phyloP scores from a whole-genome alignment of 2,888 invertebrate species.

The Synanthedon formicaeformis region DNA sequence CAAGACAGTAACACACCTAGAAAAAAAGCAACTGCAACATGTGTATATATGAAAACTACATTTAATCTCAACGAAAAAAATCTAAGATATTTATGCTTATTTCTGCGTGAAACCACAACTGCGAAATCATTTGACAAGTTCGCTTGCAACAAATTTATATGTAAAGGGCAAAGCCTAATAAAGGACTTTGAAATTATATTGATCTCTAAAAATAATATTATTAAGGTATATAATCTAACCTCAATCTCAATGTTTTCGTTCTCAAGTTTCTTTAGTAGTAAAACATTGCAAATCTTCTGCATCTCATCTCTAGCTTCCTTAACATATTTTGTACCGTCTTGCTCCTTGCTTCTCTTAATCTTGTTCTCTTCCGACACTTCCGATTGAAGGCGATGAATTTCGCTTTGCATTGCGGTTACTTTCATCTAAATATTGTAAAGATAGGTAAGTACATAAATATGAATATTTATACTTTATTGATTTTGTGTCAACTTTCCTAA shows the following conservation, averaged over 20 bases:
- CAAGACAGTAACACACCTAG: too few relatives aligned
- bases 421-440: constrained; percentile 21
- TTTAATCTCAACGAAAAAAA: not conserved
- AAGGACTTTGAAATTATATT: too few relatives aligned
- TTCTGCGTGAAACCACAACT: too few relatives aligned
- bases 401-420: constrained; percentile 18
- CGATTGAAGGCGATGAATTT: constrained; percentile 22
- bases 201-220: too few relatives aligned
- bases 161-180: too few relatives aligned
- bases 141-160: too few relatives aligned
- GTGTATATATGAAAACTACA: too few relatives aligned
- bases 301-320: constrained; percentile 47
- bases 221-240: constrained; percentile 25
- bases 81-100: not conserved
- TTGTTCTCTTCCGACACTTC: constrained; percentile 21
- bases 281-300: constrained; percentile 35
- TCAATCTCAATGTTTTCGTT: constrained; percentile 46
- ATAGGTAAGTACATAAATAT: too few relatives aligned
- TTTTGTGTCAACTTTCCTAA: too few relatives aligned
- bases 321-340: constrained; percentile 30
- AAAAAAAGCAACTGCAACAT: too few relatives aligned
- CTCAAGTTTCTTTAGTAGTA: constrained; percentile 46
- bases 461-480: too few relatives aligned
- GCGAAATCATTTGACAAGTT: not conserved
- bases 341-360: constrained; percentile 32